Evolutionary conservation across 1,140 invertebrate species (phyloP).

Genomic region (Drosophila bocki): DNA sequence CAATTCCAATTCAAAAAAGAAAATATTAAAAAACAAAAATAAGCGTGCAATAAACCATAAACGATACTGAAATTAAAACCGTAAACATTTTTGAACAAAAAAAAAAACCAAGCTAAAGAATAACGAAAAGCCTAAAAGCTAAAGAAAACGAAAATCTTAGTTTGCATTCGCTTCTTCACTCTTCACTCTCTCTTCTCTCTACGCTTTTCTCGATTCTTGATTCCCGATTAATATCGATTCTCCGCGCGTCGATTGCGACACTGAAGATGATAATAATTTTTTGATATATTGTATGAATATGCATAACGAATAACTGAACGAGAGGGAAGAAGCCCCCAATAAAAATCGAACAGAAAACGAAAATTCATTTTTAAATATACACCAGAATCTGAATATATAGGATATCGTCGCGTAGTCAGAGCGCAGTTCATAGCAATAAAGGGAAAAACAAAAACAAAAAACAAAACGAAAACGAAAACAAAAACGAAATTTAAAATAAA

Average conservation of each 20-base stretch:
- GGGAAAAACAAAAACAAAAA: constrained; percentile 14
- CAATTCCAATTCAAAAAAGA: constrained; percentile 22
- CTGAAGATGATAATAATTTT: constrained; percentile 82
- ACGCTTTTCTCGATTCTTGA: constrained; percentile 48
- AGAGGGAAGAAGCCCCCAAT: constrained; percentile 18
- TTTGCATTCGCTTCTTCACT: constrained; percentile 33
- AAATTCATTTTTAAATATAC: constrained; percentile 53
- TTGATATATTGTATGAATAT: constrained; percentile 59
- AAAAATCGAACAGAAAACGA: constrained; percentile 35
- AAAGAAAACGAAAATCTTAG: constrained; percentile 13
- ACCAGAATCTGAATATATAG: constrained; percentile 49
- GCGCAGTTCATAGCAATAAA: constrained; percentile 71
- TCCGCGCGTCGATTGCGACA: constrained; percentile 67
- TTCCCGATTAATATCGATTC: constrained; percentile 47
- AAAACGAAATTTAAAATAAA: constrained; percentile 19
- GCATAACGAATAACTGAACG: constrained; percentile 37
- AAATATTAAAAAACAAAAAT: background rate
- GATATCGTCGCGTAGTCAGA: constrained; percentile 62
- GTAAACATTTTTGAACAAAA: constrained; percentile 18
- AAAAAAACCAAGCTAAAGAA: constrained; percentile 12
- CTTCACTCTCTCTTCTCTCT: constrained; percentile 28
- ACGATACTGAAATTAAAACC: constrained; percentile 4
- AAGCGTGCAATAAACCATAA: constrained; percentile 43
- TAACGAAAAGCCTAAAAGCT: constrained; percentile 1
- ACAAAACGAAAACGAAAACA: constrained; percentile 14